These are phyloP conservation scores for Tortrix viridana DNA, from an alignment of 2,888 invertebrate genomes.

Conservation along the genomic window DNA sequence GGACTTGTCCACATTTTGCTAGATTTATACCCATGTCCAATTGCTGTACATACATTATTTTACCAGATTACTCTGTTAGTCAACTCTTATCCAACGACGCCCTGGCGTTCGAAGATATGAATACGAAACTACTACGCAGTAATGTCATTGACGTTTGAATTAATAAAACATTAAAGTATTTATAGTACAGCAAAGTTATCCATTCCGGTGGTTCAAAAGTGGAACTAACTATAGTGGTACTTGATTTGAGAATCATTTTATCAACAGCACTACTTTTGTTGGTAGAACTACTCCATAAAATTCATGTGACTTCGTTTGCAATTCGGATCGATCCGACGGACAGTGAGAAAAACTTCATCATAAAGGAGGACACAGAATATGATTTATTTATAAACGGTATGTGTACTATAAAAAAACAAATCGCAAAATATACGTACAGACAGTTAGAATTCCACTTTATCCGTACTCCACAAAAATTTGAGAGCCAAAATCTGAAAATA, in stretches of 20 bases:
- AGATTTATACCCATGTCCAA: slow-evolving; percentile 70
- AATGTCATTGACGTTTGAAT: slow-evolving; percentile 17
- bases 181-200: not conserved
- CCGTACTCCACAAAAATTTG: not conserved
- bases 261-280: not conserved
- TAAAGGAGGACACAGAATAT: slow-evolving; percentile 50
- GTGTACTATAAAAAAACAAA: not conserved
- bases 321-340: slow-evolving; percentile 51
- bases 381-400: slow-evolving; percentile 1
- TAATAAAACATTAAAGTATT: not conserved
- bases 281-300: slow-evolving; percentile 47
- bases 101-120: slow-evolving; percentile 3
- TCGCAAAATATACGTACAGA: not conserved
- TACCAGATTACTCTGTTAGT: slow-evolving; percentile 53
- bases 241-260: not conserved
- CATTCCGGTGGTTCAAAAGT: not conserved
- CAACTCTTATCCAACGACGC: slow-evolving; percentile 2
- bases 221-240: not conserved
- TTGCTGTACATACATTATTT: slow-evolving; percentile 65
- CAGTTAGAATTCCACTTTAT: not conserved
- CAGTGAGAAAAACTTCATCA: slow-evolving; percentile 57
- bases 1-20: slow-evolving; percentile 75
- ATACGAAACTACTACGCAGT: slow-evolving; percentile 9
- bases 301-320: slow-evolving; percentile 60
- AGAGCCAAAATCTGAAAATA: slow-evolving; percentile 8